Evolutionary conservation across 2,888 invertebrate species (phyloP).

Genomic region (Dysmachus trigonus): DNA sequence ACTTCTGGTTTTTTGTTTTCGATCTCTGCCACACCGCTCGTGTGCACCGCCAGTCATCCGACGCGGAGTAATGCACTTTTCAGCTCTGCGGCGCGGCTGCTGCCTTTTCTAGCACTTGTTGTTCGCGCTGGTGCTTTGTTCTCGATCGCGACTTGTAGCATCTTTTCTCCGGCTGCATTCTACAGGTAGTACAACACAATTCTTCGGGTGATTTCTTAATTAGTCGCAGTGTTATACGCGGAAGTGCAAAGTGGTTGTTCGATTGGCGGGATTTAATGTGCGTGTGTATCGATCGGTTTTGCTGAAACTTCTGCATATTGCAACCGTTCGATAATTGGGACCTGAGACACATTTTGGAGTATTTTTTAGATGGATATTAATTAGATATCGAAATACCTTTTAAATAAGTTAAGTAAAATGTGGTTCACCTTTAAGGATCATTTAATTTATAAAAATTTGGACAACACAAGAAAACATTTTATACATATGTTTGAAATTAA

Average conservation of each 20-base stretch:
- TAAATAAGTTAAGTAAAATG: not conserved
- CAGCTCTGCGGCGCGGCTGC: not conserved
- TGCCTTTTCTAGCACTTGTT: not conserved
- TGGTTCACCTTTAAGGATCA: not conserved
- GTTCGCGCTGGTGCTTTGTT: not conserved
- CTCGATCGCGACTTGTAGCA: slow-evolving; percentile 12
- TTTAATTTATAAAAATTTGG: not conserved
- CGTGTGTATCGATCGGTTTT: not conserved
- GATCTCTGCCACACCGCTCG: not conserved
- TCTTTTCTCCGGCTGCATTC: slow-evolving; percentile 8
- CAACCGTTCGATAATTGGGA: not conserved
- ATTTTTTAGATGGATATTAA: not conserved
- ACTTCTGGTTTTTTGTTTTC: slow-evolving; percentile 33
- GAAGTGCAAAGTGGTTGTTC: slow-evolving; percentile 24
- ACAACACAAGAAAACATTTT: not conserved
- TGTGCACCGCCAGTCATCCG: not conserved
- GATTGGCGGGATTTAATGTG: not conserved
- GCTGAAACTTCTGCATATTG: not conserved
- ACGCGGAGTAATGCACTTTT: not conserved
- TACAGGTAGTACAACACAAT: slow-evolving; percentile 21
- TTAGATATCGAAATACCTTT: not conserved
- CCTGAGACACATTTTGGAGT: not conserved
- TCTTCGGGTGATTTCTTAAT: slow-evolving; percentile 33
- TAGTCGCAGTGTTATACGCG: slow-evolving; percentile 44
- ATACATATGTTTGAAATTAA: no score